Percentiles rank a stretch among this genome's conserved stretches.
Conservation (phyloP, 2,797 vertebrate genomes). For the Muscicapa striata region DNA sequence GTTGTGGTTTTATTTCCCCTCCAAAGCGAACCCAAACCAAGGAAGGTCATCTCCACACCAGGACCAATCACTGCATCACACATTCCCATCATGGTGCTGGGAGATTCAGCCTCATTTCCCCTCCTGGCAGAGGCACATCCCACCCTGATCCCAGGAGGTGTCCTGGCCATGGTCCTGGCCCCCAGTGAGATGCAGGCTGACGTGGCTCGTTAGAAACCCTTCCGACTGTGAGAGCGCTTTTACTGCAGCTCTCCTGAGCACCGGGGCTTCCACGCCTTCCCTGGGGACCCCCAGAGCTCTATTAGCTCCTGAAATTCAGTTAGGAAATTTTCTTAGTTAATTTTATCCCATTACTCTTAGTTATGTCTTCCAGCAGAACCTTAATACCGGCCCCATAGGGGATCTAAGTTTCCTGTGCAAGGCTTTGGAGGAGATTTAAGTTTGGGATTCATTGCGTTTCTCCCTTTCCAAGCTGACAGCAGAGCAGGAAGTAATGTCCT, state of each 20-base stretch:
- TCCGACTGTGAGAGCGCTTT: constrained; percentile 29
- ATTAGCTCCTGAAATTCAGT: constrained; percentile 69
- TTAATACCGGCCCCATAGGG: constrained; percentile 51
- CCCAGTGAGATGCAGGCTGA: neutral
- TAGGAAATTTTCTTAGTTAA: constrained; percentile 71
- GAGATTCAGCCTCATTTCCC: rapidly evolving
- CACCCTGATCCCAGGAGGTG: neutral
- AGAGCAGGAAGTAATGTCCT: constrained; percentile 65
- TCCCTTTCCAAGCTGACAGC: constrained; percentile 33
- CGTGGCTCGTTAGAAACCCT: constrained; percentile 46
- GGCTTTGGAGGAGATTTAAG: constrained; percentile 54
- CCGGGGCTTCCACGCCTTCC: constrained; percentile 58
- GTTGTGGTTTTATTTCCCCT: neutral
- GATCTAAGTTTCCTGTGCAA: constrained; percentile 63
- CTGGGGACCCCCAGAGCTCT: constrained; percentile 56
- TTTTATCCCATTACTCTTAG: constrained; percentile 72
- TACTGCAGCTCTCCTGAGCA: constrained; percentile 44
- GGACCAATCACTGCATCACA: neutral
- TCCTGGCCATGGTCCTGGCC: constrained; percentile 29
- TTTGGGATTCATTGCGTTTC: constrained; percentile 61
- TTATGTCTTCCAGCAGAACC: constrained; percentile 65
- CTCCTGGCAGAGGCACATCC: neutral
- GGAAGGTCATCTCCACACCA: rapidly evolving
- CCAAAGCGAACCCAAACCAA: rapidly evolving
- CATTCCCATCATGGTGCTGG: neutral